A percentile compares a stretch with the other conserved stretches of the same genome.
Evolutionary conservation across 2,888 invertebrate genomes (phyloP).

Genomic region (Lasioglossum vierecki): DNA sequence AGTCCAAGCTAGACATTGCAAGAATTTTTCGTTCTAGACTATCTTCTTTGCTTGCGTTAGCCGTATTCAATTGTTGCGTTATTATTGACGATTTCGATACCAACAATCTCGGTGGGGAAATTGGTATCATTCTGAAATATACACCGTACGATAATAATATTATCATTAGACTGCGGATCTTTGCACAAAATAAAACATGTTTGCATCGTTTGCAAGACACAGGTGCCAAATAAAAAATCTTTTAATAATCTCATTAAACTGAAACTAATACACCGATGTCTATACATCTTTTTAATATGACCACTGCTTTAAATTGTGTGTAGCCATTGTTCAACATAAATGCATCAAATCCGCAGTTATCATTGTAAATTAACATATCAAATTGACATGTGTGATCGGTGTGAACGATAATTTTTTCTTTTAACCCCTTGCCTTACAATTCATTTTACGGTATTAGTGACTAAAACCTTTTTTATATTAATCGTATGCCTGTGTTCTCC

Average conservation of each 20-base stretch:
- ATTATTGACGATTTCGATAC: conserved; percentile 81
- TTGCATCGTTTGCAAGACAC: too few species aligned
- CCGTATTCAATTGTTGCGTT: conserved; percentile 77
- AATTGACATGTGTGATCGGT: not conserved
- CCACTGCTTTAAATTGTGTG: too few species aligned
- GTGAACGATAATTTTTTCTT: not conserved
- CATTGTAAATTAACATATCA: not conserved
- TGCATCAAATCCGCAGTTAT: not conserved
- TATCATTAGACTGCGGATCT: not conserved
- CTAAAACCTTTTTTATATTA: too few species aligned
- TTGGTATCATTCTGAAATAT: conserved; percentile 83
- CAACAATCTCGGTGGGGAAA: conserved; percentile 85
- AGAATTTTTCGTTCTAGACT: conserved; percentile 85
- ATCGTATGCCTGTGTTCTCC: too few species aligned
- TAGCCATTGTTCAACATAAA: too few species aligned
- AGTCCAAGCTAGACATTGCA: conserved; percentile 88
- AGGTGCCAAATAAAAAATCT: too few species aligned
- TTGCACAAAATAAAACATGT: too few species aligned
- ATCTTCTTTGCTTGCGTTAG: conserved; percentile 84
- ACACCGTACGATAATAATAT: conserved; percentile 1
- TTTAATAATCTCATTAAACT: too few species aligned
- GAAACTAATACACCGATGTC: too few species aligned
- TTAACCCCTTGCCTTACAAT: too few species aligned
- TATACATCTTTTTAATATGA: too few species aligned
- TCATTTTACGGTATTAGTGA: too few species aligned